Evolutionary conservation across 2,888 invertebrate species (phyloP).

Genomic region (Drosophila anceps): DNA sequence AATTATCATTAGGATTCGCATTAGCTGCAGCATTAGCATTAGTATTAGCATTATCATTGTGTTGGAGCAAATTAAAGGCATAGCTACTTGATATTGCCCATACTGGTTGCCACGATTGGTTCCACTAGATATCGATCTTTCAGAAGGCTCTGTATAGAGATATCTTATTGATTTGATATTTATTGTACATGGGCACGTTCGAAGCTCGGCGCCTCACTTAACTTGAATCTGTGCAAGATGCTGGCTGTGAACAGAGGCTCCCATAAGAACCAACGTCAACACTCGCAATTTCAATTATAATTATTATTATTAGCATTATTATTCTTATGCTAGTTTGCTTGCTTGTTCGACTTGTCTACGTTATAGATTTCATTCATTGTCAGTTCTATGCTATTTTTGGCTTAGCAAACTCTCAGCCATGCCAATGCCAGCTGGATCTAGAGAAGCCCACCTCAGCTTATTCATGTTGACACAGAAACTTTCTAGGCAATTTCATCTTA

Average conservation of each 20-base stretch:
- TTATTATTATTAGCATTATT: neutral
- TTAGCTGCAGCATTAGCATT: neutral
- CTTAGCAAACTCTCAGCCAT: neutral
- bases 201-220: neutral
- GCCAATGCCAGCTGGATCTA: neutral
- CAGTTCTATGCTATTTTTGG: neutral
- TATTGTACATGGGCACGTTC: too few relatives aligned
- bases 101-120: too few relatives aligned
- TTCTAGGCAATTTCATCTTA: constrained; percentile 1
- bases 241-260: too few relatives aligned
- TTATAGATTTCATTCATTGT: neutral
- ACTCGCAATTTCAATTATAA: neutral
- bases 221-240: too few relatives aligned
- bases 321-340: neutral
- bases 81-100: too few relatives aligned
- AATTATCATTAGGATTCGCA: neutral
- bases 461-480: neutral
- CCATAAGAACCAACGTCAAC: neutral
- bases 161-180: too few relatives aligned
- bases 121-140: too few relatives aligned
- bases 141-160: too few relatives aligned
- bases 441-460: neutral
- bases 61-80: too few relatives aligned
- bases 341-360: neutral
- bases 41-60: neutral